Evolutionary conservation across 2,797 vertebrate species (phyloP), one percentile per base, ranked within the genome.

Genomic region (Xyrichtys novacula): DNA sequence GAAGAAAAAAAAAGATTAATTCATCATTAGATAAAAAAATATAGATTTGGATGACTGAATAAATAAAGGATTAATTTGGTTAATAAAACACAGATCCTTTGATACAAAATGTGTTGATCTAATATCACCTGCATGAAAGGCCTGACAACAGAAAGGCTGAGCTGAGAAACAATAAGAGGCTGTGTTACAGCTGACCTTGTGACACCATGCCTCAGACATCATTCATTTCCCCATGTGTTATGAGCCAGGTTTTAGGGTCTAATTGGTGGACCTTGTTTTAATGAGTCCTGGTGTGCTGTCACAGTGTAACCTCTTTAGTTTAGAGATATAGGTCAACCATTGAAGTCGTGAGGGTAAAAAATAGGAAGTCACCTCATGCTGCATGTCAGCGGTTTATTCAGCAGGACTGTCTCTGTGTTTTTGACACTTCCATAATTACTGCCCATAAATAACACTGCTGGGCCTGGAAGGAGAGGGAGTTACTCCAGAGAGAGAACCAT

Each of bases 361-460:
- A 78, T 70, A 84, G 80, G 84, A 88, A 85, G 74, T 82, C 10
- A 61, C 60, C 60, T 6, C 19, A 56, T 23, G 38, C 42, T 44
- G 44, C 59, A 20, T 15, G 65, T 81, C 72, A 63, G 73, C 43
- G 17, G 42, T 77, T 82, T 60, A 74, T 74, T 7, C 31, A 40
- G 54, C 71, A 44, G 60, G 65, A 47, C 83, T 90, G 83, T 69
- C 85, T 88, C 81, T 84, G 74, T 79, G 87, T 77, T 56, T 81
- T 77, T 86, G 77, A 83, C 87, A 88, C 85, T 83, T 88, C 53
- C 15, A 17, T 89, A 83, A 87, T 90, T 85, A 68, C 54, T 20
- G 14, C 50, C 77, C 76, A 81, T 88, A 84, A 85, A 85, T 88
- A 55, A 89, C 23, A 42, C 32, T 16, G 53, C 63, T 31, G 57